A percentile compares a stretch with the other conserved stretches of the same genome.
Conservation (phyloP, 2,797 vertebrate genomes). For the Eulemur albifrons region DNA sequence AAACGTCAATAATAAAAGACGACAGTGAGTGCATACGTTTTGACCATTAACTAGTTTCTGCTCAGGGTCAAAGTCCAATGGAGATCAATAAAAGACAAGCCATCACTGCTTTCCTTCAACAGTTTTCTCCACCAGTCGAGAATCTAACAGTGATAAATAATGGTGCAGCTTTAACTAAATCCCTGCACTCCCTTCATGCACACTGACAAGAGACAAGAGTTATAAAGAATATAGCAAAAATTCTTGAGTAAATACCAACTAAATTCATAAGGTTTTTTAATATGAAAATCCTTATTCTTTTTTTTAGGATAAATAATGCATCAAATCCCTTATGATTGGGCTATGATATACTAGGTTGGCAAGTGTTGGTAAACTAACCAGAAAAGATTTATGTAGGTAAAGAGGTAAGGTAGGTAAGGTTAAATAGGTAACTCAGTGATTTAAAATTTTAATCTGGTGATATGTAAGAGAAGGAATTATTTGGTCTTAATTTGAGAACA, state of each 20-base stretch:
- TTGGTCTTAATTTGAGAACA: not conserved
- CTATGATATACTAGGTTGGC: not conserved
- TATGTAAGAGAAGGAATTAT: not conserved
- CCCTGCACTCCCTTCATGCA: not conserved
- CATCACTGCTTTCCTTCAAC: not conserved
- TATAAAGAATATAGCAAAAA: not conserved
- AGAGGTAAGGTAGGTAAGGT: no score
- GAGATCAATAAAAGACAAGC: not conserved
- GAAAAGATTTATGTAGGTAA: not conserved
- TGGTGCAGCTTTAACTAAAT: not conserved
- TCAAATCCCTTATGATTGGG: not conserved
- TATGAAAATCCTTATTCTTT: not conserved
- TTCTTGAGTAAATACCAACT: not conserved
- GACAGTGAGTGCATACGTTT: not conserved
- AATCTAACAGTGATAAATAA: not conserved
- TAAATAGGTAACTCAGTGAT: not conserved
- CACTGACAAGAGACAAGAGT: not conserved
- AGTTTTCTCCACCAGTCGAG: not conserved
- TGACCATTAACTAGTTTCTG: not conserved
- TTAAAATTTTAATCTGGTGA: not conserved
- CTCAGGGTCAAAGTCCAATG: not conserved
- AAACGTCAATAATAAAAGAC: not conserved
- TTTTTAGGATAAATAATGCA: not conserved
- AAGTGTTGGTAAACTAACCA: not conserved
- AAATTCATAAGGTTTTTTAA: not conserved